A percentile compares a stretch with the other conserved stretches of the same genome.
These are phyloP conservation scores for Mormyrus hasselquistii DNA, from an alignment of 2,797 vertebrate species.

Conservation along the genomic window DNA sequence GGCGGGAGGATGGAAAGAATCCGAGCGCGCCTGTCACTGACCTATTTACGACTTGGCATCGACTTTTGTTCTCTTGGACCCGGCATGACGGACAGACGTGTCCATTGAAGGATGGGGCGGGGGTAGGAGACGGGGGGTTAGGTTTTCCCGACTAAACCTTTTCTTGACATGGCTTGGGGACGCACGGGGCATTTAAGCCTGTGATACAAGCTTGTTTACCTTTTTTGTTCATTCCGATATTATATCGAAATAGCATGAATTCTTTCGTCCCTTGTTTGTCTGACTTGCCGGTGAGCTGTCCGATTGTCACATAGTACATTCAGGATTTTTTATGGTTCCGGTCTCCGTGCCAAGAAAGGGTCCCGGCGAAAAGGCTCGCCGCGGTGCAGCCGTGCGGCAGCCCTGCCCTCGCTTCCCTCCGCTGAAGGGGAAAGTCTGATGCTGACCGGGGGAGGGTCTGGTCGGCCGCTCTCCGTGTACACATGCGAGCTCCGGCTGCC, in stretches of 20 bases:
- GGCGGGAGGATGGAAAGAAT: slow-evolving; percentile 15
- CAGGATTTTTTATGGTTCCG: neutral
- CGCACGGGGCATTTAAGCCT: neutral
- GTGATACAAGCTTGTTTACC: neutral
- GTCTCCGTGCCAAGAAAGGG: neutral
- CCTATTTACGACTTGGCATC: slow-evolving; percentile 24
- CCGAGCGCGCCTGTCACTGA: slow-evolving; percentile 19
- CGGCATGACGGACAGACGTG: slow-evolving; percentile 13
- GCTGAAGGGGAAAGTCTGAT: neutral
- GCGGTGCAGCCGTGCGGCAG: neutral
- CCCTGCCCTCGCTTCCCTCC: neutral
- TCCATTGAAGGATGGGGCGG: neutral
- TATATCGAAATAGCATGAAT: neutral
- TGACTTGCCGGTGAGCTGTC: neutral
- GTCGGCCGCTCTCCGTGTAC: neutral
- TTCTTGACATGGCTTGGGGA: neutral
- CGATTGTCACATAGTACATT: slow-evolving; percentile 4
- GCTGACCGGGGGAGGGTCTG: neutral
- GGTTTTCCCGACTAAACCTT: neutral
- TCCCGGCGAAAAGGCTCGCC: neutral
- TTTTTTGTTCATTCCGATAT: slow-evolving; percentile 4
- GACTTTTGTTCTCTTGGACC: slow-evolving; percentile 11
- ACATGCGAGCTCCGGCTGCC: neutral
- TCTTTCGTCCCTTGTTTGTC: neutral
- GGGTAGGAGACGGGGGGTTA: neutral